Conservation (phyloP, 2,888 invertebrate species). For the Zaprionus bogoriensis region DNA sequence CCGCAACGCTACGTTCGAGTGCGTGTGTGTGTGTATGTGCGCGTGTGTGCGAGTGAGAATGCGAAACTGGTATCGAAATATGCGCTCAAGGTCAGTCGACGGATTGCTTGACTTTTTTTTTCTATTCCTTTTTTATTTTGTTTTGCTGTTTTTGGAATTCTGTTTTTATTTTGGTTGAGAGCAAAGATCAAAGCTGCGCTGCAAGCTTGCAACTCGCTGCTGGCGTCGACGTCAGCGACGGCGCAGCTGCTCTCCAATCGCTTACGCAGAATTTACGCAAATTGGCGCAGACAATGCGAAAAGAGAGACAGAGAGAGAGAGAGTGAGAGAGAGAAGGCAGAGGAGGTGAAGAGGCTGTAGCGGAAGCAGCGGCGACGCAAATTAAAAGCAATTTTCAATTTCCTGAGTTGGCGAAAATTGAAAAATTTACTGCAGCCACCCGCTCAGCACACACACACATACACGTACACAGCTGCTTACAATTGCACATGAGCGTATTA, state of each 20-base stretch:
- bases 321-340: slow-evolving; percentile 10
- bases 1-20: slow-evolving; percentile 11
- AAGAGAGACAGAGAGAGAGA: slow-evolving; percentile 7
- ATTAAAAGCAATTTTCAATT: slow-evolving; percentile 74
- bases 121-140: slow-evolving; percentile 22
- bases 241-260: slow-evolving; percentile 10
- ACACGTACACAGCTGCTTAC: not conserved
- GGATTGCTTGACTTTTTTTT: slow-evolving; percentile 47
- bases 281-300: slow-evolving; percentile 41
- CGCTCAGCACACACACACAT: slow-evolving; percentile 13
- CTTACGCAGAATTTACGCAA: slow-evolving; percentile 56
- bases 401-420: slow-evolving; percentile 72
- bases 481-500: slow-evolving; percentile 1
- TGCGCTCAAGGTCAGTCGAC: slow-evolving; percentile 79
- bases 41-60: slow-evolving; percentile 29
- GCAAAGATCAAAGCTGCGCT: slow-evolving; percentile 57
- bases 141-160: slow-evolving; percentile 29
- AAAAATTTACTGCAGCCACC: slow-evolving; percentile 39
- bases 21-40: slow-evolving; percentile 6
- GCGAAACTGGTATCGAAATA: slow-evolving; percentile 69
- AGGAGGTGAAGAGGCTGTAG: slow-evolving; percentile 28
- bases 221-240: slow-evolving; percentile 8
- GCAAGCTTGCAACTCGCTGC: slow-evolving; percentile 41
- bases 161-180: slow-evolving; percentile 41
- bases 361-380: slow-evolving; percentile 67